Evolutionary conservation across 2,888 invertebrate species (phyloP).

Genomic region (Notodonta dromedarius): DNA sequence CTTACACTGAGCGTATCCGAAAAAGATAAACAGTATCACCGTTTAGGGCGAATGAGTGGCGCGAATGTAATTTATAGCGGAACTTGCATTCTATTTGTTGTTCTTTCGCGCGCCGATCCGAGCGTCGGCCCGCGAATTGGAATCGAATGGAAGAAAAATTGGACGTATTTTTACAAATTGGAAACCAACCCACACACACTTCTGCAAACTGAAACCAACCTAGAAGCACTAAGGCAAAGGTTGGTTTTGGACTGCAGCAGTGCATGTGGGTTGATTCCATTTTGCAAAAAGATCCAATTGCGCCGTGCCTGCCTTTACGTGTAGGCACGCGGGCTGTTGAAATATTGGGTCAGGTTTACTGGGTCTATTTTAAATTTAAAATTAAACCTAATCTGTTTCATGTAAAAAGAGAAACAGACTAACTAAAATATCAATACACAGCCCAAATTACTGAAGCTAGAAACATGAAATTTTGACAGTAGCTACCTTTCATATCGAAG

Average conservation of each 20-base stretch:
- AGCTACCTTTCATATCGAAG: too few relatives aligned
- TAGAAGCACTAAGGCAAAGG: too few relatives aligned
- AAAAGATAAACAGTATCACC: slow-evolving; percentile 51
- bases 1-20: slow-evolving; percentile 29
- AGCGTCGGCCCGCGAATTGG: not conserved
- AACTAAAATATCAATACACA: too few relatives aligned
- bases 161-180: not conserved
- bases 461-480: too few relatives aligned
- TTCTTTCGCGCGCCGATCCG: slow-evolving; percentile 19
- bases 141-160: not conserved
- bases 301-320: not conserved
- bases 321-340: not conserved
- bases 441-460: too few relatives aligned
- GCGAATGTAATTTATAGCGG: slow-evolving; percentile 55
- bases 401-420: too few relatives aligned
- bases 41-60: slow-evolving; percentile 54
- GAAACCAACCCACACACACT: too few relatives aligned
- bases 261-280: too few relatives aligned
- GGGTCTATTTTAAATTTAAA: too few relatives aligned
- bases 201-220: too few relatives aligned
- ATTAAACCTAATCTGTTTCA: too few relatives aligned
- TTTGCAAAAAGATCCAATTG: not conserved
- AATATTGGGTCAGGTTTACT: not conserved
- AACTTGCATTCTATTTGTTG: slow-evolving; percentile 54
- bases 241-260: too few relatives aligned